These are phyloP conservation scores for Drosophila suboccidentalis DNA, from an alignment of 2,888 invertebrate genomes.

Conservation along the genomic window DNA sequence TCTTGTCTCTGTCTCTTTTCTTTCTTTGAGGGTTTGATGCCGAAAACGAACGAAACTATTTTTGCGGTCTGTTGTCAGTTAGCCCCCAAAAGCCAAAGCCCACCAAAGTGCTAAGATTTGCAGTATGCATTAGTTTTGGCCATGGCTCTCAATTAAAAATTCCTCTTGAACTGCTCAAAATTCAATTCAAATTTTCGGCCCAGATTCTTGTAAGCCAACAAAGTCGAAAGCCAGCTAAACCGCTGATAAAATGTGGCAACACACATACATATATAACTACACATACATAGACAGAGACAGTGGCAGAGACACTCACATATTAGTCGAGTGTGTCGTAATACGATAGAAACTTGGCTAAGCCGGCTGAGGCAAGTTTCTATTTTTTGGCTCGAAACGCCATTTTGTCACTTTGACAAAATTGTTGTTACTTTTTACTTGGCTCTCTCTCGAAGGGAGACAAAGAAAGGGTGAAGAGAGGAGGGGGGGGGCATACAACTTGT, in stretches of 20 bases:
- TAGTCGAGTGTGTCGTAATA: slow-evolving; percentile 35
- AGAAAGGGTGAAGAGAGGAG: background rate
- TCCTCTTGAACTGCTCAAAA: slow-evolving; percentile 73
- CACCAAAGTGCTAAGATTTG: slow-evolving; percentile 58
- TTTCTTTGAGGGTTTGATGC: slow-evolving; percentile 21
- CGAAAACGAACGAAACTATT: slow-evolving; percentile 64
- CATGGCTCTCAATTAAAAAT: slow-evolving; percentile 74
- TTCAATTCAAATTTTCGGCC: slow-evolving; percentile 72
- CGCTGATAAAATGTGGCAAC: slow-evolving; percentile 68
- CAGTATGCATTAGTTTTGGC: slow-evolving; percentile 49
- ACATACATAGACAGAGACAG: slow-evolving; percentile 1
- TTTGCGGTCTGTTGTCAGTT: slow-evolving; percentile 62
- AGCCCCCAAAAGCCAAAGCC: slow-evolving; percentile 18
- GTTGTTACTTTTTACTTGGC: slow-evolving; percentile 62
- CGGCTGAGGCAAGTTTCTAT: slow-evolving; percentile 68
- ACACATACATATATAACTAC: slow-evolving; percentile 22
- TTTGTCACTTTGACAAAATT: slow-evolving; percentile 80
- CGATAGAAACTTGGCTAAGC: slow-evolving; percentile 61
- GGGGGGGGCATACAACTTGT: slow-evolving; percentile 60
- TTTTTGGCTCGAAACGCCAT: slow-evolving; percentile 71
- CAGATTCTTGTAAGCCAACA: slow-evolving; percentile 56
- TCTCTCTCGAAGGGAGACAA: background rate
- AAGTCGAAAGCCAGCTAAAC: slow-evolving; percentile 68
- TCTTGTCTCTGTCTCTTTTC: background rate
- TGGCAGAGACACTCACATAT: slow-evolving; percentile 9